Conservation (phyloP, 2,888 invertebrate species). For the Tyria jacobaeae region DNA sequence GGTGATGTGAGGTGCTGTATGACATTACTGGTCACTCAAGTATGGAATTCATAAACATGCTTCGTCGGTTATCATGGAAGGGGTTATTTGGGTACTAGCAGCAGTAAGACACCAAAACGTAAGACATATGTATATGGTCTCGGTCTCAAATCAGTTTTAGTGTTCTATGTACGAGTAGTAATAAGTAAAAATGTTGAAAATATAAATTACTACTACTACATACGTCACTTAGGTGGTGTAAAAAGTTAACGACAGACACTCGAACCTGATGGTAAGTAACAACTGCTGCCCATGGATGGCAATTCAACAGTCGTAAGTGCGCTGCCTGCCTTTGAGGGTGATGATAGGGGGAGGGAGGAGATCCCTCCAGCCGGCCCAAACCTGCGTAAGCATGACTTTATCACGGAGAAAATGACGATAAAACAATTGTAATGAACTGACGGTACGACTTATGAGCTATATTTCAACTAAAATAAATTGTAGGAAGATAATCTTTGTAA, state of each 20-base stretch:
- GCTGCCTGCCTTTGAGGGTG: too few species aligned
- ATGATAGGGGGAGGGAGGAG: too few species aligned
- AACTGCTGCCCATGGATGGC: too few species aligned
- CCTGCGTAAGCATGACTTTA: too few species aligned
- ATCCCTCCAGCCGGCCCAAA: too few species aligned
- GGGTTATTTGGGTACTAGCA: neutral
- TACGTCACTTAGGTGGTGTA: too few species aligned
- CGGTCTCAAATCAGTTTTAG: neutral
- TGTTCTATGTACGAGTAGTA: too few species aligned
- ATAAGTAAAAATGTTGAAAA: neutral
- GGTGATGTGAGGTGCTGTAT: slow-evolving; percentile 10
- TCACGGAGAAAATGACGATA: too few species aligned
- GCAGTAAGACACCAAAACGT: neutral
- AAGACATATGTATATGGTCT: neutral
- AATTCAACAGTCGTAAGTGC: too few species aligned
- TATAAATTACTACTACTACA: too few species aligned
- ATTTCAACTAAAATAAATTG: neutral
- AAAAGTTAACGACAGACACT: too few species aligned
- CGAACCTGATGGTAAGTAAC: too few species aligned
- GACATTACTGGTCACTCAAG: slow-evolving; percentile 64
- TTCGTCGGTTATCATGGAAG: neutral
- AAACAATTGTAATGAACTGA: neutral
- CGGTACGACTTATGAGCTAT: neutral
- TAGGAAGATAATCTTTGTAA: neutral
- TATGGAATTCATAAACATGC: slow-evolving; percentile 17